Base-by-base conservation (phyloP, 1,140 invertebrate species). In the Drosophila burlai region DNA sequence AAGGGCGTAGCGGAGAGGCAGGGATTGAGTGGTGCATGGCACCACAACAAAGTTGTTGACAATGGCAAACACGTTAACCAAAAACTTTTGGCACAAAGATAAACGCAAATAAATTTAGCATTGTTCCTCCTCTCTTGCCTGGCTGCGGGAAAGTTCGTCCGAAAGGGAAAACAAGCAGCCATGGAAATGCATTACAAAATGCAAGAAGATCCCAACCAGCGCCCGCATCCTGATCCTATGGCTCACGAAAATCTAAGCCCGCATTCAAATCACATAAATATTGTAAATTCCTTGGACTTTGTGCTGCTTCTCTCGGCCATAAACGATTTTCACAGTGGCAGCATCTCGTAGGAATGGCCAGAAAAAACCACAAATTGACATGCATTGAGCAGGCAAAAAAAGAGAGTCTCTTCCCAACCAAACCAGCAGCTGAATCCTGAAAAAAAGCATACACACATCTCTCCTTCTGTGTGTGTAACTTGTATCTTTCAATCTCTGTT, bases 21-120 rank as follows among this genome's bases (percentile, higher is more conserved):
- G 50, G 24, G 63, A 54, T 74, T 67, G 83, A 68, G 58, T 52
- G 69, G 68, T 81, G 69, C 58, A 80, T 81, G 63, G 71, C 71
- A 84, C 84, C 84, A 90, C 84, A 89, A 89, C 84, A 89, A 89
- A 89, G 85, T 89, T 89, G 84, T 89, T 89, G 84, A 89, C 84
- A 89, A 89, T 89, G 74, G 85, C 85, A 89, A 89, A 89, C 84
- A 89, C 84, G 84, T 89, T 89, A 89, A 90, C 85, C 85, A 65
- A 89, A 84, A 89, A 89, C 84, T 89, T 57, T 90, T 89, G 81
- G 69, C 84, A 90, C 85, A 76, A 90, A 89, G 84, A 89, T 89
- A 89, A 89, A 84, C 84, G 84, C 84, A 89, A 89, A 89, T 89
- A 89, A 89, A 89, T 89, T 89, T 89, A 78, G 77, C 76, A 86